These are phyloP conservation scores for Oscheius sp. DNA, from an alignment of 2,888 invertebrate species.

Conservation along the genomic window DNA sequence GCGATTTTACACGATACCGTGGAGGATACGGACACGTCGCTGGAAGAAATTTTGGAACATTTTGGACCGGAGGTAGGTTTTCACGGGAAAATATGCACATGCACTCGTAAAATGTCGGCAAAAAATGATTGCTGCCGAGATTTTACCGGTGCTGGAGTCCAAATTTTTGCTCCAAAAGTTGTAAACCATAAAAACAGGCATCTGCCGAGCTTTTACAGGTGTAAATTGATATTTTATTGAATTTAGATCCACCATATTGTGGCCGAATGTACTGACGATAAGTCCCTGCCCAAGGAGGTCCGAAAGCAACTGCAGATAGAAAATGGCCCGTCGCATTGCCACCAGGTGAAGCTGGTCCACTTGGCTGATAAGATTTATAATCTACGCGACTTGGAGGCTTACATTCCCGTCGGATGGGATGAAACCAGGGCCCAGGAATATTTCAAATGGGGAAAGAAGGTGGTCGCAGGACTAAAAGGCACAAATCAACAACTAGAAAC, in stretches of 20 bases:
- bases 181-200: no score
- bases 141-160: no score
- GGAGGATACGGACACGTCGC: constrained; percentile 84
- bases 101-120: no score
- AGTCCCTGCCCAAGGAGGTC: constrained; percentile 79
- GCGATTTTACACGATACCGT: constrained; percentile 86
- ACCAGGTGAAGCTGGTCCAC: constrained; percentile 82
- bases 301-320: constrained; percentile 76
- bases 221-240: no score
- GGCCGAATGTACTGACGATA: constrained; percentile 79
- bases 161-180: no score
- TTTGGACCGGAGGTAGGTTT: constrained; percentile 65
- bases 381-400: constrained; percentile 80
- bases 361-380: constrained; percentile 87
- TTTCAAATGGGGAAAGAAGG: constrained; percentile 67
- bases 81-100: neutral
- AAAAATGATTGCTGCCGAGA: no score
- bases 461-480: constrained; percentile 60
- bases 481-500: constrained; percentile 67
- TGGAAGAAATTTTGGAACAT: constrained; percentile 77
- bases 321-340: constrained; percentile 58
- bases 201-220: no score
- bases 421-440: constrained; percentile 64
- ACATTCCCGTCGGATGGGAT: constrained; percentile 71
- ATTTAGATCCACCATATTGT: constrained; percentile 45